Evolutionary conservation across 2,113 vertebrate species (phyloP), one percentile per base, ranked within the genome.

Genomic region (Anolis carolinensis): DNA sequence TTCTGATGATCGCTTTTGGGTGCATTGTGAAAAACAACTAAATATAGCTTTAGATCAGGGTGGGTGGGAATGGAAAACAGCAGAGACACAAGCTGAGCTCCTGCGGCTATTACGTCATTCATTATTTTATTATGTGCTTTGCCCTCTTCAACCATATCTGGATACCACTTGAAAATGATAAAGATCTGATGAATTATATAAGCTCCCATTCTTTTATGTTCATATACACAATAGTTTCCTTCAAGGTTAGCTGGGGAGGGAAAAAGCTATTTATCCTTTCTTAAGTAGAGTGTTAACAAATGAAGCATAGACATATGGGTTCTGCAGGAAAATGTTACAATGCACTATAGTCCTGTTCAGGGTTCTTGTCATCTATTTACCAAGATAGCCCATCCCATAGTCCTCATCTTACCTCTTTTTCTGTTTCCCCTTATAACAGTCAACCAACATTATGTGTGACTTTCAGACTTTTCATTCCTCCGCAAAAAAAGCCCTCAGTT

Each of bases 51-150:
- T 86, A 92, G 93, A 94, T 94, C 93, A 93, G 92, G 88, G 93
- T 95, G 95, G 96, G 95, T 95, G 94, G 96, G 94, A 94, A 94
- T 95, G 95, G 95, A 97, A 97, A 97, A 95, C 93, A 94, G 93
- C 96, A 93, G 95, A 94, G 94, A 91, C 89, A 94, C 94, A 92
- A 92, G 93, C 89, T 52, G 92, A 95, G 92, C 94, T 92, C 93
- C 93, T 88, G 92, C 92, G 94, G 89, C 90, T 93, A 89, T 93
- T 93, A 95, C 94, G 89, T 96, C 95, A 97, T 94, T 93, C 94
- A 86, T 95, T 94, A 96, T 95, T 95, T 95, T 94, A 92, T 68
- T 95, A 92, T 94, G 94, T 88, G 87, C 92, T 86, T 91, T 91
- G 88, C 89, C 91, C 94, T 94, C 94, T 95, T 93, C 90, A 94